Evolutionary conservation across 2,797 vertebrate genomes (phyloP).

Genomic region (Miichthys miiuy): DNA sequence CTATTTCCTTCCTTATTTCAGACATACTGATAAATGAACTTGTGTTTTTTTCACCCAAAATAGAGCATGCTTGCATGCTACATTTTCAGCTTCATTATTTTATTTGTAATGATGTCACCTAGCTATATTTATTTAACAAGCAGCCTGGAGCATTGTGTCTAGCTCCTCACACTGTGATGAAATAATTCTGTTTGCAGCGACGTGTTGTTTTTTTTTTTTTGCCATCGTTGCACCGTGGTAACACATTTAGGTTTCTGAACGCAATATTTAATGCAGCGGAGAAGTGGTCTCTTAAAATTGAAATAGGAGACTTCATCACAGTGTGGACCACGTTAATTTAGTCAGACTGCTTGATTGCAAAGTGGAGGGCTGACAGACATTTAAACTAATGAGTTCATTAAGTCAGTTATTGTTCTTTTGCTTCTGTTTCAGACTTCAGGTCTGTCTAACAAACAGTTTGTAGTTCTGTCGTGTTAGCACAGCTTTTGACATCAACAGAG

Average conservation of each 20-base stretch:
- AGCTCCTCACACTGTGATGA: not conserved
- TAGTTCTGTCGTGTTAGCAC: not conserved
- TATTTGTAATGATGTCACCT: not conserved
- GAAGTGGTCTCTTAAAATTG: not conserved
- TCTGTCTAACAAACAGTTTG: not conserved
- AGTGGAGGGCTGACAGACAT: not conserved
- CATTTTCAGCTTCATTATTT: not conserved
- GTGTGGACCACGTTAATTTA: not conserved
- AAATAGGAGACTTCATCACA: conserved; percentile 13
- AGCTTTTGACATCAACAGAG: not conserved
- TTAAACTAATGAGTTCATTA: not conserved
- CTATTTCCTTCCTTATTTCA: not conserved
- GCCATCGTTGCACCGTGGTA: not conserved
- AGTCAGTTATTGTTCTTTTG: not conserved
- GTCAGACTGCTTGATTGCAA: conserved; percentile 12
- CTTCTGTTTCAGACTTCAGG: not conserved
- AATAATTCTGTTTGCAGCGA: not conserved
- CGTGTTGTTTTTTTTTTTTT: no score
- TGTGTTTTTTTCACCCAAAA: not conserved
- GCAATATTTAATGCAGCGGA: not conserved
- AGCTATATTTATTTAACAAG: not conserved
- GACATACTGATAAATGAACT: not conserved
- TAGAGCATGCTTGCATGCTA: not conserved
- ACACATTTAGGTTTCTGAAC: not conserved
- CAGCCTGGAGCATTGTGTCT: not conserved